Evolutionary conservation across 2,888 invertebrate species (phyloP).

Genomic region (Siphlonurus alternatus): DNA sequence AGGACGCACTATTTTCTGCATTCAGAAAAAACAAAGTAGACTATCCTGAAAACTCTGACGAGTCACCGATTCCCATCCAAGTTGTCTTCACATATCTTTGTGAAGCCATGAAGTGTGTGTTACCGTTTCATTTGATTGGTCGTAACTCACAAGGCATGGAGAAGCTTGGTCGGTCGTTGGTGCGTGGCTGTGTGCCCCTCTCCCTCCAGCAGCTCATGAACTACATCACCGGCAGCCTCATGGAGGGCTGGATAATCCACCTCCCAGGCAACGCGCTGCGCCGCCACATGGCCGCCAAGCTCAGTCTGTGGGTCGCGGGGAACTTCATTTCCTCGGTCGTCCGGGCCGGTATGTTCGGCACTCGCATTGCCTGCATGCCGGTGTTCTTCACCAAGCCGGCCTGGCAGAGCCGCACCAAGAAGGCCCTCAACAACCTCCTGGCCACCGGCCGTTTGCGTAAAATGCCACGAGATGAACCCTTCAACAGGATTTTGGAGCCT

Average conservation of each 20-base stretch:
- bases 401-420: not conserved
- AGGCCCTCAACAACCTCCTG: not conserved
- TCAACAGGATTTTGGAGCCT: not conserved
- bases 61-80: not conserved
- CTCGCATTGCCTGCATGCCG: not conserved
- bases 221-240: not conserved
- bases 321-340: not conserved
- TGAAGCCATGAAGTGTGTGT: not conserved
- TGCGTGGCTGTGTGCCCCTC: not conserved
- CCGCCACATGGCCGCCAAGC: not conserved
- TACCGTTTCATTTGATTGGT: not conserved
- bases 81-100: not conserved
- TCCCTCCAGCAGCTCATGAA: not conserved
- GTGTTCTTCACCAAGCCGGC: not conserved
- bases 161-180: not conserved
- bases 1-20: not conserved
- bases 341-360: not conserved
- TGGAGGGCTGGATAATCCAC: not conserved
- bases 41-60: not conserved
- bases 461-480: not conserved
- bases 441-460: not conserved
- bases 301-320: not conserved
- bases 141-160: not conserved
- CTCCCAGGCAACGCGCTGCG: not conserved
- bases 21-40: not conserved